phyloP scores from a whole-genome alignment of 2,113 vertebrate genomes.

The Chlorodrepanis virens region DNA sequence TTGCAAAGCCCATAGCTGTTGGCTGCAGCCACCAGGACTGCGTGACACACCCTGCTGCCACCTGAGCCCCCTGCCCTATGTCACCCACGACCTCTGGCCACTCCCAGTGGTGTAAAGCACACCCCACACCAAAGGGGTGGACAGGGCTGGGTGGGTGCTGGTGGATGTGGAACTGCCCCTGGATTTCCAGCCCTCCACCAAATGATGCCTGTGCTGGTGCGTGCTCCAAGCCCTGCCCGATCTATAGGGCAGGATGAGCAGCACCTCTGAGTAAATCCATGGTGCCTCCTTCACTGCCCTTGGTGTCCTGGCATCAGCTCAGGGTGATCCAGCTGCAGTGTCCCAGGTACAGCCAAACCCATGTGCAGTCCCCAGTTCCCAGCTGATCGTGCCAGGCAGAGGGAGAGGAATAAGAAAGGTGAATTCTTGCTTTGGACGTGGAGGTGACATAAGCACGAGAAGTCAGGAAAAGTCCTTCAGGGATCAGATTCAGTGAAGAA shows the following conservation, averaged over 20 bases:
- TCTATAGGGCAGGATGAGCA: background rate
- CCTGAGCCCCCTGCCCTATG: fast-evolving
- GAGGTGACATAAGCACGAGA: background rate
- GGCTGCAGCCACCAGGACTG: background rate
- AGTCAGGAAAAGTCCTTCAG: background rate
- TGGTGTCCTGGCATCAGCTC: background rate
- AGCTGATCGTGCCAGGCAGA: background rate
- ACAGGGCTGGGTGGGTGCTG: background rate
- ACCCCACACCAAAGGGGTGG: background rate
- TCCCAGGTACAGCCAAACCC: background rate
- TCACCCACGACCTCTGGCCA: background rate
- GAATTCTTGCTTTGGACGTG: background rate
- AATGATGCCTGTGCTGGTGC: no score
- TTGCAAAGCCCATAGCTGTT: background rate
- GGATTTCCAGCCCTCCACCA: background rate
- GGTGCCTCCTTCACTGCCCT: background rate
- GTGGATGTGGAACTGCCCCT: background rate
- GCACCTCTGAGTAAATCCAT: fast-evolving
- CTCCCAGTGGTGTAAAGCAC: fast-evolving
- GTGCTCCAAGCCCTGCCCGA: fast-evolving
- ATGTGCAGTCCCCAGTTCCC: background rate
- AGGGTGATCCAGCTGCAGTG: fast-evolving
- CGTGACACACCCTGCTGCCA: background rate
- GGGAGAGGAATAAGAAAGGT: background rate
- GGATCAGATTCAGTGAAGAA: background rate